A percentile compares a stretch with the other conserved stretches of the same genome.
These are phyloP conservation scores for Xyliphius kryptos DNA, from an alignment of 2,113 vertebrate species.

Conservation along the genomic window DNA sequence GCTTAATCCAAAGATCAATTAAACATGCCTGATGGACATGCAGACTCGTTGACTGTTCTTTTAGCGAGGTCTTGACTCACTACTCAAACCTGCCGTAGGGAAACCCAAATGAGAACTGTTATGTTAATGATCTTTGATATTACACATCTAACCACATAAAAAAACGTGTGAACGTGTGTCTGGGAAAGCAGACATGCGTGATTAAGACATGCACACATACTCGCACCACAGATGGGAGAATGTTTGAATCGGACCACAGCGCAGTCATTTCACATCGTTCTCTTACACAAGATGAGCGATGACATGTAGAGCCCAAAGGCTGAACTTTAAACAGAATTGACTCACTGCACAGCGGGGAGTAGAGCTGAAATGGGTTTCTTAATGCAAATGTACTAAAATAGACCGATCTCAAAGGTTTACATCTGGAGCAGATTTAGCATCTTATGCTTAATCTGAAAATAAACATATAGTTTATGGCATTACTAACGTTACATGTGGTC, in stretches of 20 bases:
- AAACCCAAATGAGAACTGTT: too few species aligned
- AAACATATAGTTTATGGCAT: too few species aligned
- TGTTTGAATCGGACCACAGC: constrained; percentile 11
- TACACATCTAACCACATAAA: too few species aligned
- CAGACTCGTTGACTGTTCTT: too few species aligned
- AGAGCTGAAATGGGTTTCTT: not conserved
- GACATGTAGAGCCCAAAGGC: not conserved
- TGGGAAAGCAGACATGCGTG: not conserved
- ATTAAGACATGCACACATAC: not conserved
- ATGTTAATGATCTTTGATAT: too few species aligned
- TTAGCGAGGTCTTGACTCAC: too few species aligned
- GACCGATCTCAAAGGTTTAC: not conserved
- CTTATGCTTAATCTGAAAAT: too few species aligned
- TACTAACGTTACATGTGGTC: too few species aligned
- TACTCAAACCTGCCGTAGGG: too few species aligned
- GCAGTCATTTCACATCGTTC: constrained; percentile 19
- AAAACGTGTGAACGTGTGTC: not conserved
- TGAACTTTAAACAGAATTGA: not conserved
- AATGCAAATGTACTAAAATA: not conserved
- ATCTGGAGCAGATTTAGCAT: not conserved
- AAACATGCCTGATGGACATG: too few species aligned
- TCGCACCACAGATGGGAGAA: constrained; percentile 6
- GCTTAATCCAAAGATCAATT: too few species aligned
- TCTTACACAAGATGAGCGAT: not conserved
- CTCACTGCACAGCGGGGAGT: not conserved